Percentiles rank a stretch among this genome's conserved stretches.
These are phyloP conservation scores for Eurystomus glaucurus DNA, from an alignment of 2,797 vertebrate species.

Conservation along the genomic window DNA sequence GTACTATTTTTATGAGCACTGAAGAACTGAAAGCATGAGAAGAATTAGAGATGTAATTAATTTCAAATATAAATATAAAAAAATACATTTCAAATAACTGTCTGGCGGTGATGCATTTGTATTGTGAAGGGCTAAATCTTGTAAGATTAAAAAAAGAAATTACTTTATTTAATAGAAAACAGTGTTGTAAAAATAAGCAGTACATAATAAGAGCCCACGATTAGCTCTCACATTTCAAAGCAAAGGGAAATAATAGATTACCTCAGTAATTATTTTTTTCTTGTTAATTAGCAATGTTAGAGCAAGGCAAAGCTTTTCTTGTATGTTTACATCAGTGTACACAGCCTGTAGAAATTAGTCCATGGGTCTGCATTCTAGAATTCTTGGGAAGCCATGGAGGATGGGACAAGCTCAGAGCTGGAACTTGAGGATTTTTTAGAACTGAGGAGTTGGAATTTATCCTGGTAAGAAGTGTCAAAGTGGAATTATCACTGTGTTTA, in stretches of 20 bases:
- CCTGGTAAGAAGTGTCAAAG: slow-evolving; percentile 29
- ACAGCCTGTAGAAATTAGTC: slow-evolving; percentile 2
- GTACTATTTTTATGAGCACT: not conserved
- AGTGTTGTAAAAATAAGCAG: not conserved
- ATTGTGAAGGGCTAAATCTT: not conserved
- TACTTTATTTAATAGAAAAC: not conserved
- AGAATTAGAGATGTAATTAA: not conserved
- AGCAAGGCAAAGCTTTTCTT: not conserved
- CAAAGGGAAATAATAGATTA: not conserved
- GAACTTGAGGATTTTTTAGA: slow-evolving; percentile 34
- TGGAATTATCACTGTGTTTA: not conserved
- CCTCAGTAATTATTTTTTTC: slow-evolving; percentile 6
- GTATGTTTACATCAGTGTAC: not conserved
- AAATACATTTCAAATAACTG: not conserved
- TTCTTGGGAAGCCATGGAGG: slow-evolving; percentile 1
- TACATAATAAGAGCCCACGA: not conserved
- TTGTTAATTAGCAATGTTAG: not conserved
- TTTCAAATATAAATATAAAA: not conserved
- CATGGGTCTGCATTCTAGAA: not conserved
- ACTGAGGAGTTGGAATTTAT: slow-evolving; percentile 17
- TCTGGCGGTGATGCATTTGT: not conserved
- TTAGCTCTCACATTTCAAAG: not conserved
- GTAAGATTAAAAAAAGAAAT: not conserved
- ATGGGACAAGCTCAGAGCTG: not conserved
- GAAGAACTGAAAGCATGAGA: not conserved